These are phyloP conservation scores for Nephila pilipes DNA, from an alignment of 1,140 invertebrate genomes.

Conservation along the genomic window DNA sequence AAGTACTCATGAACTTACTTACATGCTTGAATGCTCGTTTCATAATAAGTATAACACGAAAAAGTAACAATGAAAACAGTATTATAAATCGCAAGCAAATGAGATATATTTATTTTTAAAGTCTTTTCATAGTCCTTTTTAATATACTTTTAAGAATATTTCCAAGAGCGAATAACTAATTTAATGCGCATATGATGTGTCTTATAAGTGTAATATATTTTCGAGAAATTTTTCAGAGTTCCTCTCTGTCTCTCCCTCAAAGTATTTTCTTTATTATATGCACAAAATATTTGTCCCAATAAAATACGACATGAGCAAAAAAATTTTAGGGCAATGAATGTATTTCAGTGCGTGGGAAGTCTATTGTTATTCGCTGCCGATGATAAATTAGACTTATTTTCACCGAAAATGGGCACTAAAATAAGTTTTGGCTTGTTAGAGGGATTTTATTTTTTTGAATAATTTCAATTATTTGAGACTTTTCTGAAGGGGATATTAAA, in stretches of 20 bases:
- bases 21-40: not conserved
- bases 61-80: not conserved
- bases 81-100: not conserved
- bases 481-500: no score
- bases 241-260: no score
- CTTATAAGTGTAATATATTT: not conserved
- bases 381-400: no score
- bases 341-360: not conserved
- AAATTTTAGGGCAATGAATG: not conserved
- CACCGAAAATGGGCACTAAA: no score
- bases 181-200: not conserved
- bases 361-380: no score
- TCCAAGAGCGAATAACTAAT: not conserved
- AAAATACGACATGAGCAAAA: not conserved
- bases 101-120: not conserved
- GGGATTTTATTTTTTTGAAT: no score
- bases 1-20: no score
- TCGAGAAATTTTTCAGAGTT: not conserved
- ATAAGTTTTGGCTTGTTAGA: no score
- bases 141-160: not conserved
- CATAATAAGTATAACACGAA: not conserved
- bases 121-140: not conserved
- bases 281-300: not conserved
- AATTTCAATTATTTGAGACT: no score
- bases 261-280: not conserved